Evolutionary conservation across 2,888 invertebrate genomes (phyloP).

Genomic region (Chaitophorus viminalis): DNA sequence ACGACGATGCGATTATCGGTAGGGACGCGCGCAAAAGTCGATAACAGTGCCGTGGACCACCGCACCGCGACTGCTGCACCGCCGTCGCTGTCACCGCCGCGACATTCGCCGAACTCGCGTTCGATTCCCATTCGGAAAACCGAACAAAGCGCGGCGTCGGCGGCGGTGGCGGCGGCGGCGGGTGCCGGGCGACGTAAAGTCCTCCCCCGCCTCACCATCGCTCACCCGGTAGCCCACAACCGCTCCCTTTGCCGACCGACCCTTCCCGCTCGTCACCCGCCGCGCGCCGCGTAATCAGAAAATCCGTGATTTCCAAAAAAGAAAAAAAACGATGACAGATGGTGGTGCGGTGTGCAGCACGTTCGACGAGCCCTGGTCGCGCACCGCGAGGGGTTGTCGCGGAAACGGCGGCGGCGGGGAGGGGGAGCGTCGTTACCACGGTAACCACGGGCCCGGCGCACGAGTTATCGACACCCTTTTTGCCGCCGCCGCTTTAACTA

Average conservation of each 20-base stretch:
- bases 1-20: not conserved
- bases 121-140: constrained; percentile 11
- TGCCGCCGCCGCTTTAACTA: constrained; percentile 2
- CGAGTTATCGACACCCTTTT: constrained; percentile 58
- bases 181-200: constrained; percentile 19
- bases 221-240: too few relatives aligned
- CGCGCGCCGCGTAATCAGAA: constrained; percentile 10
- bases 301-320: constrained; percentile 30
- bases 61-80: constrained; percentile 45
- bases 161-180: not conserved
- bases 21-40: constrained; percentile 37
- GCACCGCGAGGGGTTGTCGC: not conserved
- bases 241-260: too few relatives aligned
- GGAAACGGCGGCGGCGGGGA: not conserved
- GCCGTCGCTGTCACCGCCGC: not conserved
- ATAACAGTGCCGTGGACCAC: constrained; percentile 51
- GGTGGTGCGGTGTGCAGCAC: not conserved
- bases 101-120: not conserved
- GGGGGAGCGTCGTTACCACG: constrained; percentile 57
- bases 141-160: constrained; percentile 2
- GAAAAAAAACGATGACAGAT: constrained; percentile 39
- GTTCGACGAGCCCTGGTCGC: not conserved
- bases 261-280: not conserved
- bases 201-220: not conserved
- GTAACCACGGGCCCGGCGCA: constrained; percentile 28